Base-by-base conservation (phyloP, 2,797 vertebrate genomes). In the Poeciliopsis presidionis region DNA sequence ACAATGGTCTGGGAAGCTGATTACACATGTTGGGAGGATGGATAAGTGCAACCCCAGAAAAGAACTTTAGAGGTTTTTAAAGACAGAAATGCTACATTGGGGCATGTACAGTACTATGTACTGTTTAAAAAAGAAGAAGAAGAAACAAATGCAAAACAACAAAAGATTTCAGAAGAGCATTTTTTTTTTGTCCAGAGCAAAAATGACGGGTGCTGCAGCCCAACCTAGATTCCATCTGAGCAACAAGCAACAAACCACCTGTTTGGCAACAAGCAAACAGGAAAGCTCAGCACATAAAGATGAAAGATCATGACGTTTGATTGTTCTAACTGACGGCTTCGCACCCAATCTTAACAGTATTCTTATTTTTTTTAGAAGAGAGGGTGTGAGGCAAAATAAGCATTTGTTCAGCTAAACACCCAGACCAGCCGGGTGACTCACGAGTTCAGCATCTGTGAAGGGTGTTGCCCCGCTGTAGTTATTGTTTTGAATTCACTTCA, bases 381-480 rank as follows among this genome's bases (percentile, higher is more conserved):
- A 73, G 72, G 36, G 20, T 20, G 72, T 51, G 41, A 53, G 33
- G 30, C 72, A 55, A 73, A 73, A 53, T 16, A 8, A 25, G 12
- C 51, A 41, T 73, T 55, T 73, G 33, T 73, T 55, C 49, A 41
- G 30, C 22, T 39, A 43, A 55, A 12, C 65, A 41, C 39, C 65
- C 36, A 43, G 9, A 7, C 20, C 39, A n/a, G 63, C 63, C 25
- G 8, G 5, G 72, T 65, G 59, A 76, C 25, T 76, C 75, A 76
- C 14, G 16, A 18, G 70, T 70, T 84, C 18, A 11, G 79, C 79
- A 76, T 79, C 69, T 55, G 72, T 4, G 16, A 72, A 36, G 77
- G 86, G 83, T 84, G 85, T 89, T 84, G 82, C 59, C 80, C 49
- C 41, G 1, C 7, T 36, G 80, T 76, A 84, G 51, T 76, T 87